Evolutionary conservation across 2,113 vertebrate genomes (phyloP), one percentile per base, ranked within the genome.

Genomic region (Megalops atlanticus): DNA sequence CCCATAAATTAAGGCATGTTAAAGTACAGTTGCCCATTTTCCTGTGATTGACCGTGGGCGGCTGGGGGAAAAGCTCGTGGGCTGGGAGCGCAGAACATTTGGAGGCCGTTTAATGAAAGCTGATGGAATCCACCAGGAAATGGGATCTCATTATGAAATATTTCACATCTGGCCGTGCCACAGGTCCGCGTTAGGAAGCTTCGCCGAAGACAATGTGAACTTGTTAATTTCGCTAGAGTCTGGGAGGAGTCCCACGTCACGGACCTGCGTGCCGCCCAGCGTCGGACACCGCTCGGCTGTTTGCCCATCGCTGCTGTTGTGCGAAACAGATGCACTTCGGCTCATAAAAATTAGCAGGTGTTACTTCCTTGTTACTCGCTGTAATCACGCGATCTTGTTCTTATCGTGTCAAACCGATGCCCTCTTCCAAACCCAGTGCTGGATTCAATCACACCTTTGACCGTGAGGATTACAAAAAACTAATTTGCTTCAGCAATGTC

Each of bases 111-210:
- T 49, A 74, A 75, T 39, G n/a, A 45, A 35, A 54, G n/a, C 21
- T 82, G 40, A 74, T 71, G 74, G 81, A 80, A 78, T 84, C 85
- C 81, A 79, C 33, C 39, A 80, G 80, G 73, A 80, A 85, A 78
- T 74, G 73, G 58, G 36, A 80, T 84, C 58, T 70, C 58, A 74
- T 64, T 75, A 69, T 76, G 58, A 78, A 78, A 77, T 73, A 31
- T 69, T 58, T 75, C 82, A 54, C 81, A 84, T 76, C 80, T 81
- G 83, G 54, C 71, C 73, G 74, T 71, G 73, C 71, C 64, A 52
- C 68, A 52, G 21, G 54, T 49, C 4, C 69, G 24, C 36, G 68
- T 40, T 4, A 58, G 14, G 58, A 81, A 81, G 75, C 24, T 15
- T 47, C 83, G 21, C 69, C 14, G 18, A 36, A 45, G 69, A 84